phyloP scores from a whole-genome alignment of 1,140 invertebrate species.

The Argopecten irradians region DNA sequence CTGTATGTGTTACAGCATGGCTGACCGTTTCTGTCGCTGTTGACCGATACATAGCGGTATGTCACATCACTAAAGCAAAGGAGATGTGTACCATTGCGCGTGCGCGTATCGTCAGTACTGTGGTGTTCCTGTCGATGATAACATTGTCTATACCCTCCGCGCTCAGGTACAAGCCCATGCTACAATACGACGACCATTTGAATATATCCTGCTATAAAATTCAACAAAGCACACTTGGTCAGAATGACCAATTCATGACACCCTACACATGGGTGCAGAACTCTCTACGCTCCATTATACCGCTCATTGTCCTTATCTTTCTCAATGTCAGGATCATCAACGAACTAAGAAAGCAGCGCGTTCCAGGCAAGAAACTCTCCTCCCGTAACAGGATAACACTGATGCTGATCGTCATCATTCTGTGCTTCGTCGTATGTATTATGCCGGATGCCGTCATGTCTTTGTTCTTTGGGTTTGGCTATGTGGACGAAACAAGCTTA shows the following conservation, averaged over 20 bases:
- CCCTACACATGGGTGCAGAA: conserved; percentile 84
- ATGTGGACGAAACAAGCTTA: conserved; percentile 75
- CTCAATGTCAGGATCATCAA: conserved; percentile 85
- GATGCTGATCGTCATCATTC: conserved; percentile 86
- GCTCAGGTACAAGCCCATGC: conserved; percentile 69
- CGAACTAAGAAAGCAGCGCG: conserved; percentile 79
- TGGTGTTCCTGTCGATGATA: conserved; percentile 70
- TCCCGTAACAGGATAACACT: conserved; percentile 82
- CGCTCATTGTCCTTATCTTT: conserved; percentile 70
- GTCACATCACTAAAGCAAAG: conserved; percentile 90
- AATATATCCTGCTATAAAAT: conserved; percentile 62
- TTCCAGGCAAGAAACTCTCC: conserved; percentile 67
- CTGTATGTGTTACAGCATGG: conserved; percentile 85
- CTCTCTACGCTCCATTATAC: conserved; percentile 83
- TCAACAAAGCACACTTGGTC: conserved; percentile 65
- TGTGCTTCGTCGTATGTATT: conserved; percentile 87
- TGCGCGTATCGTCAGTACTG: conserved; percentile 64
- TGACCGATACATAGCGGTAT: conserved; percentile 96
- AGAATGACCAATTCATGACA: conserved; percentile 80
- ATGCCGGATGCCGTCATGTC: conserved; percentile 84
- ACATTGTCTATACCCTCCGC: conserved; percentile 70
- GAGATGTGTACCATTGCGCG: conserved; percentile 86
- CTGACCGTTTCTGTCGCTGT: conserved; percentile 95
- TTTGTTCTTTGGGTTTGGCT: conserved; percentile 74
- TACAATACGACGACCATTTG: conserved; percentile 42